These are phyloP conservation scores for Dasyornis broadbenti DNA, from an alignment of 2,113 vertebrate species.

Conservation along the genomic window DNA sequence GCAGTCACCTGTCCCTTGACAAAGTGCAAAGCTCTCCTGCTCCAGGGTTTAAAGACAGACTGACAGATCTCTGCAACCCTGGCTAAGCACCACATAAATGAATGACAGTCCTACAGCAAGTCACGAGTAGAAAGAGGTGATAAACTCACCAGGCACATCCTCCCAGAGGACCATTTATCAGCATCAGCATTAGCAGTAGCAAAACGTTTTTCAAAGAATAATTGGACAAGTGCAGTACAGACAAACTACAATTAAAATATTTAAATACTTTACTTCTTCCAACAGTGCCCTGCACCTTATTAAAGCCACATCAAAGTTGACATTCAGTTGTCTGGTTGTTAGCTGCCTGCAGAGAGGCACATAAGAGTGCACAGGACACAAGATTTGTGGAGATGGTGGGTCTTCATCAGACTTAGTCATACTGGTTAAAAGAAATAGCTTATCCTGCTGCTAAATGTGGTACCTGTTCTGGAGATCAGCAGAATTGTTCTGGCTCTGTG, in stretches of 20 bases:
- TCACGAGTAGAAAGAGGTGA: background rate
- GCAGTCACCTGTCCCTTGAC: background rate
- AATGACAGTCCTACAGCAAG: background rate
- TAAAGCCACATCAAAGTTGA: background rate
- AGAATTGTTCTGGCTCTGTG: background rate
- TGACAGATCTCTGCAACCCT: background rate
- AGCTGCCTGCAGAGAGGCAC: background rate
- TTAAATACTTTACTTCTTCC: background rate
- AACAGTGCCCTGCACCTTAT: background rate
- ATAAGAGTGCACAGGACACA: background rate
- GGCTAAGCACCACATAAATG: background rate
- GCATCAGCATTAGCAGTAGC: background rate
- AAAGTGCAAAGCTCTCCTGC: background rate
- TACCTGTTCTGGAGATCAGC: background rate
- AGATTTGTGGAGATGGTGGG: background rate
- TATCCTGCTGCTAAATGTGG: background rate
- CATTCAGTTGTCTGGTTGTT: background rate
- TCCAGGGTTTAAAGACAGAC: background rate
- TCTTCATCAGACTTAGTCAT: background rate
- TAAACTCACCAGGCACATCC: background rate
- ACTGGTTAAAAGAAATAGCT: background rate
- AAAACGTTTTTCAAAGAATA: background rate
- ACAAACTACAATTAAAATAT: slow-evolving; percentile 25
- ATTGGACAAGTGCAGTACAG: background rate
- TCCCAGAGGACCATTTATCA: slow-evolving; percentile 13